Evolutionary conservation across 2,113 vertebrate species (phyloP).

Genomic region (Dicaeum eximium): DNA sequence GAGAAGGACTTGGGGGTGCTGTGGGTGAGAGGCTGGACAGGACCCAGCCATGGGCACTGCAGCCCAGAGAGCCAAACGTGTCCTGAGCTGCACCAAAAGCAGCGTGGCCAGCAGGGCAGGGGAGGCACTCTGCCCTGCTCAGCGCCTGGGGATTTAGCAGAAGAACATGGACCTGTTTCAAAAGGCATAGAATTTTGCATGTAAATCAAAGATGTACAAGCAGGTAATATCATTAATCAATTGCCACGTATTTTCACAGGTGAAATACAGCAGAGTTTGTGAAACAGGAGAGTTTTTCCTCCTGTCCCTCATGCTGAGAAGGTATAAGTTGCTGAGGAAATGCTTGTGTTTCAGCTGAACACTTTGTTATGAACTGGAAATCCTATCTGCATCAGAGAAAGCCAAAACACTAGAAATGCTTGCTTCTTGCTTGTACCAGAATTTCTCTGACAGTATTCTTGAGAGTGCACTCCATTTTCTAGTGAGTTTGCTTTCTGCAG

Average conservation of each 20-base stretch:
- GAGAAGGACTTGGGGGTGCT: background rate
- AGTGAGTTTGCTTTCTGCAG: background rate
- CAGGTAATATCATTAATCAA: background rate
- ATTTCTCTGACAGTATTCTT: background rate
- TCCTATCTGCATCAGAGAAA: background rate
- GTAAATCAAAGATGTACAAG: background rate
- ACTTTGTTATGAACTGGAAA: background rate
- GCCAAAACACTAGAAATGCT: background rate
- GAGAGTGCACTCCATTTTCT: background rate
- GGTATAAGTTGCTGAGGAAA: background rate
- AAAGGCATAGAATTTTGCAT: background rate
- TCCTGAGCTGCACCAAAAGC: background rate
- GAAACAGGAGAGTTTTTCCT: background rate
- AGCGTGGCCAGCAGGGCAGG: background rate
- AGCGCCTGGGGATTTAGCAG: background rate
- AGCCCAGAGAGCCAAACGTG: background rate
- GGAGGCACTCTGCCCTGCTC: background rate
- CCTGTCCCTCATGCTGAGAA: background rate
- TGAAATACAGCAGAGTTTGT: background rate
- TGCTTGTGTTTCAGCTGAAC: background rate
- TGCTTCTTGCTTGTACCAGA: background rate
- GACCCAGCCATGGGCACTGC: accelerated
- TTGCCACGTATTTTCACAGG: background rate
- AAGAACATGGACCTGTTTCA: background rate
- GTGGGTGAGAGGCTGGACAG: background rate